Evolutionary conservation across 2,113 vertebrate genomes (phyloP).

Genomic region (Elephas maximus): DNA sequence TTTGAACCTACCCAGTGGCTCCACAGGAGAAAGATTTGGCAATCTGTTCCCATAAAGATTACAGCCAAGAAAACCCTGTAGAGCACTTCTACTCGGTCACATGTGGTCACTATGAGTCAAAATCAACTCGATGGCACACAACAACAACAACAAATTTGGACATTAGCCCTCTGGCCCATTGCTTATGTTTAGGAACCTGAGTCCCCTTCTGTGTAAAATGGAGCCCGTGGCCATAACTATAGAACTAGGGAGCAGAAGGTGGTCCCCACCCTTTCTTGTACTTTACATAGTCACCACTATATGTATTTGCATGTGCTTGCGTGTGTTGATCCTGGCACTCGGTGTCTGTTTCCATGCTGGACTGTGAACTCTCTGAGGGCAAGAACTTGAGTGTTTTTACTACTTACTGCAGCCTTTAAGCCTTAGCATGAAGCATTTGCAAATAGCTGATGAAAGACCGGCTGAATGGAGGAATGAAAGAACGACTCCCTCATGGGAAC

Average conservation of each 20-base stretch:
- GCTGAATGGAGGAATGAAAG: neutral
- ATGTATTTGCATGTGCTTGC: neutral
- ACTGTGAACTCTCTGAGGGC: neutral
- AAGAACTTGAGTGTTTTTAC: too few relatives aligned
- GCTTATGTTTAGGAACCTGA: neutral
- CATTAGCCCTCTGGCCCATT: neutral
- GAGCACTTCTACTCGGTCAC: neutral
- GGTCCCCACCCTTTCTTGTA: accelerated
- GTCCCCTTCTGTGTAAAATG: neutral
- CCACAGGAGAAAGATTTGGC: too few relatives aligned
- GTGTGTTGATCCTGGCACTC: neutral
- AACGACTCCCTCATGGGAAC: accelerated
- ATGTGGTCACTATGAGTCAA: neutral
- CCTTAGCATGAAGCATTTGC: neutral
- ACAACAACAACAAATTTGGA: neutral
- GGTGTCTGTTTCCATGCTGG: neutral
- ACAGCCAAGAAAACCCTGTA: neutral
- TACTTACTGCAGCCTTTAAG: neutral
- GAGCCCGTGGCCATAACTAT: neutral
- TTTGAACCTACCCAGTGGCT: too few relatives aligned
- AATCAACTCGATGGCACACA: neutral
- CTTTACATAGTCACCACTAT: neutral
- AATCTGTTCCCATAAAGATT: too few relatives aligned
- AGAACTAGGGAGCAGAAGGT: neutral
- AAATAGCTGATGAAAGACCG: neutral